Conservation (phyloP, 2,113 vertebrate genomes). For the Plestiodon gilberti region DNA sequence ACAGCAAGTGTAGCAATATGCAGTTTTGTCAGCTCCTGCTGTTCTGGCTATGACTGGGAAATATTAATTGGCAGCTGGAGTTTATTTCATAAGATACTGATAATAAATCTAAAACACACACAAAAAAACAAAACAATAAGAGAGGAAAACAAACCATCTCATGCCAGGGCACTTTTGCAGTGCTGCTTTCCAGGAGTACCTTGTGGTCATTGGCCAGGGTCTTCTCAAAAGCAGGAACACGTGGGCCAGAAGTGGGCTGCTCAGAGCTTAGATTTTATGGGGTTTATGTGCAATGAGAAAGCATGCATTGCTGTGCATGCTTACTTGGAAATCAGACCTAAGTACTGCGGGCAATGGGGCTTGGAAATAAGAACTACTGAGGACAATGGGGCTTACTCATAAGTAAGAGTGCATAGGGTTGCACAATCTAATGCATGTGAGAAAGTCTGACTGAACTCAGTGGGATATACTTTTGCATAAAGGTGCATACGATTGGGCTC, state of each 20-base stretch:
- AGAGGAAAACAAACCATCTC: not conserved
- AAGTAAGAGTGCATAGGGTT: not conserved
- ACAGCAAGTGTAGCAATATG: slow-evolving; percentile 33
- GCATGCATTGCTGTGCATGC: not conserved
- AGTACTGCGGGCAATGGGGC: not conserved
- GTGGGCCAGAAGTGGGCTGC: not conserved
- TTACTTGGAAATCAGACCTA: not conserved
- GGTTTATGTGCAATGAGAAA: not conserved
- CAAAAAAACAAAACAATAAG: not conserved
- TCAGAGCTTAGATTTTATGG: no score
- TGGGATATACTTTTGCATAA: not conserved
- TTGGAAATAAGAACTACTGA: not conserved
- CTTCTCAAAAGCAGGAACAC: not conserved
- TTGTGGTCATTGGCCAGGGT: not conserved
- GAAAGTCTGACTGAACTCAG: not conserved
- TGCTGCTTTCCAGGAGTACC: not conserved
- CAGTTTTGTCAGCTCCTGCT: slow-evolving; percentile 32
- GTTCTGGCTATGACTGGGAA: slow-evolving; percentile 30
- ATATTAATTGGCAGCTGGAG: slow-evolving; percentile 42
- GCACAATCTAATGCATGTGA: not conserved
- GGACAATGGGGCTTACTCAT: not conserved
- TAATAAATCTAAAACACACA: slow-evolving; percentile 33
- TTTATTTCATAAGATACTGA: slow-evolving; percentile 30
- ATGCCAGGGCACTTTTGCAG: not conserved
- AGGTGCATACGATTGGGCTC: not conserved